These are phyloP conservation scores for Coremacera marginata DNA, from an alignment of 2,888 invertebrate species.

Conservation along the genomic window DNA sequence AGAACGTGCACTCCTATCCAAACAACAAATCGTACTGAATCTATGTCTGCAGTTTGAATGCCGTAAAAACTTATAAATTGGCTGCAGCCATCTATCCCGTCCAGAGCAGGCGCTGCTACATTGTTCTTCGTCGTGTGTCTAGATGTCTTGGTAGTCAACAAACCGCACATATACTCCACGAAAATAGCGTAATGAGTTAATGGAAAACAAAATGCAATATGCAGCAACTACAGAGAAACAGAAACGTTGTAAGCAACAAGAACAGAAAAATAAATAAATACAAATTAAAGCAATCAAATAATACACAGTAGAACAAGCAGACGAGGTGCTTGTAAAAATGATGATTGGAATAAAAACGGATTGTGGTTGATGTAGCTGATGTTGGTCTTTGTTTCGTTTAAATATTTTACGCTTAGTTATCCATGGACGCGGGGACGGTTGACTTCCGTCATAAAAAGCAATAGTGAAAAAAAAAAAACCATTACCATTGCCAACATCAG, in stretches of 20 bases:
- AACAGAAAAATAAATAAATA: constrained; percentile 6
- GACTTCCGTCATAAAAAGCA: not conserved
- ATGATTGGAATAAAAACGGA: not conserved
- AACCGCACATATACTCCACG: constrained; percentile 6
- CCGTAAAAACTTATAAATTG: constrained; percentile 28
- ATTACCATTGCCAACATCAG: not conserved
- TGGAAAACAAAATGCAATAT: constrained; percentile 9
- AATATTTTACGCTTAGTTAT: not conserved
- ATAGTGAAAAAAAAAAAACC: too few relatives aligned
- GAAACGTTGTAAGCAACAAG: not conserved
- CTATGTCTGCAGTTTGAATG: constrained; percentile 17
- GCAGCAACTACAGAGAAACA: constrained; percentile 7
- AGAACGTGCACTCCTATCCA: constrained; percentile 18
- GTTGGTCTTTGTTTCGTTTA: not conserved
- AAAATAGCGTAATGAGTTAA: not conserved
- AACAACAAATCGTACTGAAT: constrained; percentile 32
- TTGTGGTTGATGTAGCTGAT: not conserved
- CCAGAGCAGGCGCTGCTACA: not conserved
- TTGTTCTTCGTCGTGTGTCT: not conserved
- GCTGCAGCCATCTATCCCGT: constrained; percentile 12
- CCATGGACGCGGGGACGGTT: not conserved
- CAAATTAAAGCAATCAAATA: constrained; percentile 7
- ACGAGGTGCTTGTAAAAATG: not conserved
- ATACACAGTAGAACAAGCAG: constrained; percentile 1
- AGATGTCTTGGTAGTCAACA: not conserved